Percentiles rank a stretch among this genome's conserved stretches.
These are phyloP conservation scores for Prunella strophiata DNA, from an alignment of 2,797 vertebrate genomes.

Conservation along the genomic window DNA sequence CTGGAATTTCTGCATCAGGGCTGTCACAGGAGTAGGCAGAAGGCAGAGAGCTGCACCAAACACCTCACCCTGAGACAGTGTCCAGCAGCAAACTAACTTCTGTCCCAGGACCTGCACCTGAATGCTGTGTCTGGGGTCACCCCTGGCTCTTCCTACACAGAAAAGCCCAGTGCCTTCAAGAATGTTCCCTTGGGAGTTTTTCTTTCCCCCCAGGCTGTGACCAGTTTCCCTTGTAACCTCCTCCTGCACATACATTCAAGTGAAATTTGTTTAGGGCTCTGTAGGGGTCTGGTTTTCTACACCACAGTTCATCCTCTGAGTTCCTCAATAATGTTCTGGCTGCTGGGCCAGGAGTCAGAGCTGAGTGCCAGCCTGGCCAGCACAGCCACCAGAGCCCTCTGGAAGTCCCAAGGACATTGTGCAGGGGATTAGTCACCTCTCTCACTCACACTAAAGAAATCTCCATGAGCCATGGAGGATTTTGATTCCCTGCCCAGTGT, in stretches of 20 bases:
- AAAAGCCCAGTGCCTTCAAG: neutral
- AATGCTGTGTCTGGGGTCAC: neutral
- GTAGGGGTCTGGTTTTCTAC: neutral
- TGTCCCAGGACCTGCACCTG: neutral
- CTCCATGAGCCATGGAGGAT: neutral
- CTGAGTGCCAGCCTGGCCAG: neutral
- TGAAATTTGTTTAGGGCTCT: neutral
- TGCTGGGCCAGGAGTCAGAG: neutral
- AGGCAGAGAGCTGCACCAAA: neutral
- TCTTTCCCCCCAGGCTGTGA: neutral
- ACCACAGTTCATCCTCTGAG: neutral
- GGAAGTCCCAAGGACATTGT: neutral
- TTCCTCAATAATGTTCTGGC: neutral
- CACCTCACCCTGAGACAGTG: neutral
- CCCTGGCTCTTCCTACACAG: neutral
- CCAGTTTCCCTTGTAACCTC: neutral
- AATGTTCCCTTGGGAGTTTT: neutral
- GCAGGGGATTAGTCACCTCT: neutral
- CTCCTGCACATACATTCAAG: neutral
- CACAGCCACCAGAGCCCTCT: neutral
- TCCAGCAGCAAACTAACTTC: neutral
- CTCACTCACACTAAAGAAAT: rapidly evolving
- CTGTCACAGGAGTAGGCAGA: neutral
- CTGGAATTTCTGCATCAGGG: neutral
- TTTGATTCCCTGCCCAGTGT: neutral